Conservation (phyloP, 2,888 invertebrate species). For the Pachydiplax longipennis region DNA sequence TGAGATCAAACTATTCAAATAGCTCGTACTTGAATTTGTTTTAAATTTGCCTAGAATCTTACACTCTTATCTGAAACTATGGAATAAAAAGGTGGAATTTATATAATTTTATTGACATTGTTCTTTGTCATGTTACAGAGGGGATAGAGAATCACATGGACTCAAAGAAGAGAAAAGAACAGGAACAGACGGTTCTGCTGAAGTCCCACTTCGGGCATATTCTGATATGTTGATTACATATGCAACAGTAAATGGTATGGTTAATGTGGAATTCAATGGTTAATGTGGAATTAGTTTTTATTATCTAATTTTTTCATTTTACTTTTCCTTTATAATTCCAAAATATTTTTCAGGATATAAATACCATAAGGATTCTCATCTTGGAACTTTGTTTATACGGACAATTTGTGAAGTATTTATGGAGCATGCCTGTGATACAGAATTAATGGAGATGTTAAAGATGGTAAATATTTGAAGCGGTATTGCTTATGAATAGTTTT, state of each 20-base stretch:
- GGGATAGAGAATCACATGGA: conserved; percentile 45
- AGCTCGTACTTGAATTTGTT: too few species aligned
- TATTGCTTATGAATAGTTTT: too few species aligned
- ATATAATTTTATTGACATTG: background rate
- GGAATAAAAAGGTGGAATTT: too few species aligned
- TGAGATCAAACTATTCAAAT: too few species aligned
- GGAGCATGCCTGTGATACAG: conserved; percentile 67
- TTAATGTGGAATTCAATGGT: background rate
- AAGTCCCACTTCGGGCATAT: conserved; percentile 53
- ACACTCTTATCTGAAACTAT: too few species aligned
- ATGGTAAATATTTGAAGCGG: conserved; percentile 56
- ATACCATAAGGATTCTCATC: conserved; percentile 66
- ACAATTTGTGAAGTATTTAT: conserved; percentile 72
- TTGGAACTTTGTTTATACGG: conserved; percentile 77
- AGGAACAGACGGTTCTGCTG: conserved; percentile 53
- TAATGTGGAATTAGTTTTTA: background rate
- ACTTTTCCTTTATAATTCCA: background rate
- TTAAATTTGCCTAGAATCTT: too few species aligned
- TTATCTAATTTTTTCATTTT: background rate
- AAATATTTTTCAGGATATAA: conserved; percentile 62
- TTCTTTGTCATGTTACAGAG: conserved; percentile 40
- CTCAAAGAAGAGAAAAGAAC: conserved; percentile 52
- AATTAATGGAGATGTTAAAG: conserved; percentile 72
- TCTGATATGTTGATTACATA: conserved; percentile 72
- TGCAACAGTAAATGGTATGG: conserved; percentile 68